These are phyloP conservation scores for Aporrectodea caliginosa DNA, from an alignment of 1,140 invertebrate species.

Conservation along the genomic window DNA sequence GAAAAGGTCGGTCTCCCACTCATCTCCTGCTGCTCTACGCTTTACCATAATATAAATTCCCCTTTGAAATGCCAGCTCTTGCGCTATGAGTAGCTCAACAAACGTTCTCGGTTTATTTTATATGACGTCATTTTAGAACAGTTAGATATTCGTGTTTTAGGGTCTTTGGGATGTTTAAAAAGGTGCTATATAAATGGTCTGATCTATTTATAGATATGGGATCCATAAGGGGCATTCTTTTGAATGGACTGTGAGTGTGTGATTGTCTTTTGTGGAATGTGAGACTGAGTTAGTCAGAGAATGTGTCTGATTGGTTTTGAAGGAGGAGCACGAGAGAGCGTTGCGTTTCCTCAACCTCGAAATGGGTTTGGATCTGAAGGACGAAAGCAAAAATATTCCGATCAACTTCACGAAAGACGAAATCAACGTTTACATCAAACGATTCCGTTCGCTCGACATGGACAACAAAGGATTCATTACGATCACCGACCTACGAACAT, in stretches of 20 bases:
- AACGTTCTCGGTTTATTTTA: conserved; percentile 4
- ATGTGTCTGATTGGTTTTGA: no score
- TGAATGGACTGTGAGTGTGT: no score
- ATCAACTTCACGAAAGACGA: conserved; percentile 93
- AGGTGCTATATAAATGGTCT: no score
- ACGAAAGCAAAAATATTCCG: conserved; percentile 73
- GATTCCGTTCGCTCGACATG: conserved; percentile 90
- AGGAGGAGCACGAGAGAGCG: conserved; percentile 47
- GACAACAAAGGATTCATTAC: conserved; percentile 97
- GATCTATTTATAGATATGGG: no score
- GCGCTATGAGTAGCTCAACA: not conserved
- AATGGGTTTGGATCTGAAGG: conserved; percentile 94
- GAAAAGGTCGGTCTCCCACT: conserved; percentile 47
- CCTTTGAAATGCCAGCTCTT: not conserved
- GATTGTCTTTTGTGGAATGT: no score
- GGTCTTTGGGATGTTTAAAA: no score
- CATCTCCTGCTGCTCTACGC: no score
- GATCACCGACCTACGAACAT: conserved; percentile 89
- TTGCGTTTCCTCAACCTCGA: conserved; percentile 73
- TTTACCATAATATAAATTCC: not conserved
- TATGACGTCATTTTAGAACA: not conserved
- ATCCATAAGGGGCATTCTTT: no score
- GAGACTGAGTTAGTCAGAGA: no score
- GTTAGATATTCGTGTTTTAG: no score
- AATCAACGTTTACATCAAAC: conserved; percentile 86